Evolutionary conservation across 2,797 vertebrate species (phyloP).

Genomic region (Poecilia gillii): DNA sequence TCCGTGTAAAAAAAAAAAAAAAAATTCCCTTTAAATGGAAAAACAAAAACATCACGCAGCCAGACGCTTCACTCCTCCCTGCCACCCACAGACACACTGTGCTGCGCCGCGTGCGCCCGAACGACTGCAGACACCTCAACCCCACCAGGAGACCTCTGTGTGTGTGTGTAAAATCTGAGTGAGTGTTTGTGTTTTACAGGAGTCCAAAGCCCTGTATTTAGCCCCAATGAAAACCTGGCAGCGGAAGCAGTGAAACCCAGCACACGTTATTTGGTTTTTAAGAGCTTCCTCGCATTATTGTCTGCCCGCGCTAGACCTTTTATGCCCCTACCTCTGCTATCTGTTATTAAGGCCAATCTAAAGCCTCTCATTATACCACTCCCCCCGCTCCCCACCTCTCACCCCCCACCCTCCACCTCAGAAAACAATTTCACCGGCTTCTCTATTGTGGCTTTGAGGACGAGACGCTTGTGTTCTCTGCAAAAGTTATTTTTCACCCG

Average conservation of each 20-base stretch:
- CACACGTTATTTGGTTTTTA: slow-evolving; percentile 79
- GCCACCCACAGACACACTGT: slow-evolving; percentile 69
- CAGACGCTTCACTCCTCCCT: slow-evolving; percentile 45
- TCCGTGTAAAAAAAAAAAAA: slow-evolving; percentile 5
- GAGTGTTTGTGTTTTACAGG: slow-evolving; percentile 71
- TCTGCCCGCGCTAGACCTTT: slow-evolving; percentile 75
- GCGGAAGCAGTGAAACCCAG: slow-evolving; percentile 78
- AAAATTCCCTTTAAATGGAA: slow-evolving; percentile 41
- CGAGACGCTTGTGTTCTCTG: slow-evolving; percentile 53
- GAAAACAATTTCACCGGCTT: slow-evolving; percentile 68
- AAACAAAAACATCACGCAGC: slow-evolving; percentile 63
- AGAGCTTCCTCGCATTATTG: slow-evolving; percentile 81
- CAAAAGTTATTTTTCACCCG: slow-evolving; percentile 67
- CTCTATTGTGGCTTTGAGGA: slow-evolving; percentile 72
- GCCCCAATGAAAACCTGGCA: slow-evolving; percentile 74
- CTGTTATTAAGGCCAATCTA: slow-evolving; percentile 81
- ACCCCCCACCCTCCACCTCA: slow-evolving; percentile 24
- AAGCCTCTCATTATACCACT: slow-evolving; percentile 76
- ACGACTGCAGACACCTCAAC: slow-evolving; percentile 66
- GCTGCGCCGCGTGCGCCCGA: slow-evolving; percentile 46
- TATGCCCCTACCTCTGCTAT: slow-evolving; percentile 77
- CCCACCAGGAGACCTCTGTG: slow-evolving; percentile 53
- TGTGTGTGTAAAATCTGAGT: slow-evolving; percentile 42
- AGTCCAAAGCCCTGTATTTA: slow-evolving; percentile 80
- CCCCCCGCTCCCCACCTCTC: background rate